Conservation (phyloP, 2,888 invertebrate genomes). For the Scaptomyza flava region DNA sequence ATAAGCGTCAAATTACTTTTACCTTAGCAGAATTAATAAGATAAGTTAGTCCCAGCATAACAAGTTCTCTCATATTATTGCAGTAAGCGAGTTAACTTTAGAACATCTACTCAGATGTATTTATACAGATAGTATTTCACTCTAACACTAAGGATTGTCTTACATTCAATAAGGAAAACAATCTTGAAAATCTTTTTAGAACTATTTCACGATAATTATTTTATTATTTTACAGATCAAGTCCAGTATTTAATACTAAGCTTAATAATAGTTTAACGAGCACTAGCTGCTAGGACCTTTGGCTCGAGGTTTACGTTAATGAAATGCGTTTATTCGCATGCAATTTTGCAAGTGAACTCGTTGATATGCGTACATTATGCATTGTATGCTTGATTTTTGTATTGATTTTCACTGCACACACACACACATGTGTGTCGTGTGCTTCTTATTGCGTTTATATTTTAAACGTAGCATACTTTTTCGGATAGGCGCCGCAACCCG, state of each 20-base stretch:
- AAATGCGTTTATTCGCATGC: background rate
- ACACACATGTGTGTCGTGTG: background rate
- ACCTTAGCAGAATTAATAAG: background rate
- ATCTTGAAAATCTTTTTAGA: background rate
- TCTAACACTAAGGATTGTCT: background rate
- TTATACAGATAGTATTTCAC: no score
- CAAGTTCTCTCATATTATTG: no score
- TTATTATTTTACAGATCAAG: no score
- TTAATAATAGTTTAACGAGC: no score
- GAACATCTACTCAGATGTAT: no score
- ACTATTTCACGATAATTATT: background rate
- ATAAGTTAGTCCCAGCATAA: no score
- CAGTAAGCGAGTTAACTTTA: no score
- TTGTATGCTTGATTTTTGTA: constrained; percentile 39
- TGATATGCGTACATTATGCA: constrained; percentile 36
- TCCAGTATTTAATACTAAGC: no score
- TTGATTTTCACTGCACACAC: constrained; percentile 38
- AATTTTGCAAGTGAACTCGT: constrained; percentile 17
- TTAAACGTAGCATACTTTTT: constrained; percentile 66
- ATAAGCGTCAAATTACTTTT: background rate
- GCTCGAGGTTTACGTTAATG: background rate
- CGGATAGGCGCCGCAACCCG: constrained; percentile 35
- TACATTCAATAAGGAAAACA: background rate
- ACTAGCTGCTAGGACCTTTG: no score
- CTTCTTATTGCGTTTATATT: constrained; percentile 15